These are phyloP conservation scores for Euzetes globulus DNA, from an alignment of 2,888 invertebrate genomes.

Conservation along the genomic window DNA sequence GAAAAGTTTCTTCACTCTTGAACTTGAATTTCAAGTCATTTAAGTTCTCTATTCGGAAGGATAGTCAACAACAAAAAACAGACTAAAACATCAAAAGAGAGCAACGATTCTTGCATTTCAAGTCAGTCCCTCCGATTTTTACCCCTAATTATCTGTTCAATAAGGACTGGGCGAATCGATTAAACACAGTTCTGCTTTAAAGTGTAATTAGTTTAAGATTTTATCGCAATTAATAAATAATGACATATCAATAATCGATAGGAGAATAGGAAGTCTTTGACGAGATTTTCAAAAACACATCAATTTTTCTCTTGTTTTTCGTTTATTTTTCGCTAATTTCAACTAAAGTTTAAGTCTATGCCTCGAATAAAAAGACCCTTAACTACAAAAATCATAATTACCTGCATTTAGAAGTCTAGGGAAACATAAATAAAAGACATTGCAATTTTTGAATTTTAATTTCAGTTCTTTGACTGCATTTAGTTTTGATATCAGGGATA, in stretches of 20 bases:
- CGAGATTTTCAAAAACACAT: no score
- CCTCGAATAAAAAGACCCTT: neutral
- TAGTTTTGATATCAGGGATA: no score
- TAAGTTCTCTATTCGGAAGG: no score
- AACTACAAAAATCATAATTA: neutral
- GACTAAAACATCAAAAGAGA: no score
- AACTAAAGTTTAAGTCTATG: neutral
- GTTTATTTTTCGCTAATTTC: neutral
- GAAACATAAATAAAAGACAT: neutral
- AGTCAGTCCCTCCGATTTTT: neutral
- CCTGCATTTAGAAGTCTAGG: neutral
- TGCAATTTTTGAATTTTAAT: neutral
- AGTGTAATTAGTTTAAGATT: neutral
- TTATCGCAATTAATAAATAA: conserved; percentile 1
- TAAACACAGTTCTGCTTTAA: neutral
- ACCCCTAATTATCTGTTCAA: neutral
- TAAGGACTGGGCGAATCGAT: neutral
- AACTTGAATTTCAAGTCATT: neutral
- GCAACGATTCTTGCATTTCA: neutral
- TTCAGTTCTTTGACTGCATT: neutral
- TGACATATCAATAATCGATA: neutral
- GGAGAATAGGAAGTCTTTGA: neutral
- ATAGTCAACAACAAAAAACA: no score
- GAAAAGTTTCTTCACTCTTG: conserved; percentile 7
- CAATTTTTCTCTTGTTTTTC: neutral